Evolutionary conservation across 1,140 invertebrate species (phyloP).

Genomic region (Dryas iulia): DNA sequence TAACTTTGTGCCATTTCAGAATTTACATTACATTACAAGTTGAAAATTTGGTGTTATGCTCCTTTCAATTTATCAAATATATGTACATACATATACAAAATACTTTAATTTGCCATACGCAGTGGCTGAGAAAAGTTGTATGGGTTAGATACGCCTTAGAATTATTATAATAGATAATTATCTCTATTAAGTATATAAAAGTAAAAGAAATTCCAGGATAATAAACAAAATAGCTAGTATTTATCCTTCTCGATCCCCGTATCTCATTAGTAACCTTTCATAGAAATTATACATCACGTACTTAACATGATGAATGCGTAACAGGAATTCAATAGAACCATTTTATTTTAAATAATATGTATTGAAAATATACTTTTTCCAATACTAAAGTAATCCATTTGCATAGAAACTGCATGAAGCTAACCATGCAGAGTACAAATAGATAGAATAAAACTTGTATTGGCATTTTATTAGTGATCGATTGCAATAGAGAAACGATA

Average conservation of each 20-base stretch:
- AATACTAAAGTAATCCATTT: not conserved
- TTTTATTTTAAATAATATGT: not conserved
- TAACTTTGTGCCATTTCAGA: no score
- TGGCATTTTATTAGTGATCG: not conserved
- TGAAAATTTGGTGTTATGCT: no score
- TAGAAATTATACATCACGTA: not conserved
- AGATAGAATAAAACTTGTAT: not conserved
- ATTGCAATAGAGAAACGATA: not conserved
- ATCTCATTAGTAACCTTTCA: not conserved
- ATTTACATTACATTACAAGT: no score
- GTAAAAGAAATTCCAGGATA: no score
- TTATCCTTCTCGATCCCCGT: not conserved
- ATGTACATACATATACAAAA: no score
- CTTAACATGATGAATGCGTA: not conserved
- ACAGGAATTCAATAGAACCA: not conserved
- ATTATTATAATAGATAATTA: no score
- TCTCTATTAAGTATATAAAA: no score
- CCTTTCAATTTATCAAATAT: no score
- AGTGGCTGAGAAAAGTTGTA: no score
- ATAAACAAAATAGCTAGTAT: not conserved
- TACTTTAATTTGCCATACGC: no score
- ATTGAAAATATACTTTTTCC: not conserved
- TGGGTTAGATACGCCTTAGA: no score
- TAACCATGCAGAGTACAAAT: not conserved
- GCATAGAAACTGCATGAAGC: not conserved